Evolutionary conservation across 2,888 invertebrate species (phyloP), one percentile per base, ranked within the genome.

Genomic region (Cephus pulcher): DNA sequence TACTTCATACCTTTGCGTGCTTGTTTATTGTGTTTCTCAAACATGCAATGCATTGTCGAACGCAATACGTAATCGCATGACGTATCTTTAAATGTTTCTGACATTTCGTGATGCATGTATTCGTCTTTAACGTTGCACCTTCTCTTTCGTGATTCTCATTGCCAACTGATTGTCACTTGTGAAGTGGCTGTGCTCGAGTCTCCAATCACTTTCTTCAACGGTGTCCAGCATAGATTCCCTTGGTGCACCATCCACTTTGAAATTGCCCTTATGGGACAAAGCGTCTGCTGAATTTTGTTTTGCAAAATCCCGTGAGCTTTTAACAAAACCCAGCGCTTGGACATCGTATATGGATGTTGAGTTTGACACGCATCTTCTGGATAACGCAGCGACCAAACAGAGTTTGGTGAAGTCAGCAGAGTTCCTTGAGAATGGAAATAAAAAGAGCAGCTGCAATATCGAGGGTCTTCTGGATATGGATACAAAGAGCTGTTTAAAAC

Each of bases 281-380:
- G 95, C 95, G n/a, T 95, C 94, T 15, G 95, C 95, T 0, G 95
- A 95, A 89, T 95, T 95, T 88, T 95, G 95, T 88, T 95, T 95
- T 86, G 95, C 95, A 69, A 95, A 95, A 86, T 95, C 95, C 0
- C 94, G 95, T 9, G 95, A 95, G 88, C 91, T 95, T 23, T 91
- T 95, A 3, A 94, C 94, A 69, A 94, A 94, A 75, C 95, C 95
- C 1, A 90, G 87, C 70, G 89, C 89, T 6, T 91, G 91, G 91
- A 86, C 90, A 0, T 89, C 89, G 0, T 91, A 91, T 80, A 88
- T 90, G 83, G 90, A 91, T 74, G 87, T 90, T 4, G 91, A 91
- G 12, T 87, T 91, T 32, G 90, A 91, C 71, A 80, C 88, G 1
- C 88, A 84, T 4, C 85, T 89, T 1, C 76, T 91, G 12, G 89